Evolutionary conservation across 2,888 invertebrate genomes (phyloP), one percentile per base, ranked within the genome.

Genomic region (Dryococelus australis): DNA sequence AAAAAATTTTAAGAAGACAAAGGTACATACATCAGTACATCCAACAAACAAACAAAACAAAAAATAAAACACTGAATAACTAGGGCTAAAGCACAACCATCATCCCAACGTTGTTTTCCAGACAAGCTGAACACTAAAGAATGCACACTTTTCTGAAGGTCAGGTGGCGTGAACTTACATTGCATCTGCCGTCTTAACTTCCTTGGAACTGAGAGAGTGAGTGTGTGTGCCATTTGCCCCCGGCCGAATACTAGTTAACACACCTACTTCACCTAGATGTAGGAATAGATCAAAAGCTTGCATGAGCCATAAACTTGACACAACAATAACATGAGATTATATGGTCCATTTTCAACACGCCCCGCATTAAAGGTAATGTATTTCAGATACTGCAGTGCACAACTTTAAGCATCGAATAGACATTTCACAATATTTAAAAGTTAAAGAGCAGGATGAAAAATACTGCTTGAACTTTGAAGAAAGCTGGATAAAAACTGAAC

Each of bases 221-320:
- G 43, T 35, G 83, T 83, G 83, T 80, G 80, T 28, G 83, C 83
- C 83, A 83, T 83, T 43, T 43, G 13, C 83, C 83, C 43, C 83
- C 65, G 65, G 28, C 43, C 83, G 83, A 83, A 43, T 43, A 43
- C 35, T 83, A 83, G 35, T 83, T 83, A 83, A 83, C 83, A 83
- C 83, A 83, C 83, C 83, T 83, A 83, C 83, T 83, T 83, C 83
- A 83, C 83, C 83, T 83, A 83, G 83, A 83, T 83, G 83, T 83
- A 83, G 83, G 83, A 83, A 83, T 83, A 83, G 83, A 83, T 83
- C 83, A 83, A 83, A 83, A 27, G 35, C 83, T 83, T 83, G 28
- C 28, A 83, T 83, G 83, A 83, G 83, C 83, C 28, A 83, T 83
- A 83, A 65, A 65, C n/a, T 65, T 83, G 83, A 83, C 43, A 83